A percentile compares a stretch with the other conserved stretches of the same genome.
phyloP scores from a whole-genome alignment of 2,888 invertebrate genomes.

The Stramonita haemastoma region DNA sequence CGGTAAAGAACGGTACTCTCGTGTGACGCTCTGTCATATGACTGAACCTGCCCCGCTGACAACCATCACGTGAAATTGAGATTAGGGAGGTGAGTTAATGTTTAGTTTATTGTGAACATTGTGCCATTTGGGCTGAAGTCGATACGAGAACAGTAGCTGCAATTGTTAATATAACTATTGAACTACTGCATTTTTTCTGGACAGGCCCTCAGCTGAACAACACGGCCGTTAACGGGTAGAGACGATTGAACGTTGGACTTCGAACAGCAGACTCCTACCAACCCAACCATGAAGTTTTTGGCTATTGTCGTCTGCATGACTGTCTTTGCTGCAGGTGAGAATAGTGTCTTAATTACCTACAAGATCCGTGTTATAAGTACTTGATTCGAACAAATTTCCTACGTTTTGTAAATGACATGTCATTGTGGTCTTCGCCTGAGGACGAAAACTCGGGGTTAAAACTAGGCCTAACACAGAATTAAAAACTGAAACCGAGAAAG shows the following conservation, averaged over 20 bases:
- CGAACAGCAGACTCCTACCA: neutral
- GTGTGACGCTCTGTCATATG: conserved; percentile 20
- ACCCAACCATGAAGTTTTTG: conserved; percentile 12
- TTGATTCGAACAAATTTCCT: too few species aligned
- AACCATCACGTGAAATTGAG: conserved; percentile 33
- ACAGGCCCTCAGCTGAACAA: neutral
- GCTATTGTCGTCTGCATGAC: neutral
- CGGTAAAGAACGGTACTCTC: neutral
- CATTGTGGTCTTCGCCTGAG: too few species aligned
- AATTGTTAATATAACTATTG: neutral
- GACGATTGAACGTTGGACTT: neutral
- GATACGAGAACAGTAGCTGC: neutral
- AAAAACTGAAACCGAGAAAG: too few species aligned
- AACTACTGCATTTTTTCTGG: neutral
- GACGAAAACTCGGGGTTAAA: too few species aligned
- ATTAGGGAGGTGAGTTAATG: neutral
- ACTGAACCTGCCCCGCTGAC: conserved; percentile 18
- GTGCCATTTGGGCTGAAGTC: neutral
- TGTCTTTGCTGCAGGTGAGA: conserved; percentile 13
- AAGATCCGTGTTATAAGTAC: too few species aligned
- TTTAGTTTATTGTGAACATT: neutral
- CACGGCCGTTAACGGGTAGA: neutral
- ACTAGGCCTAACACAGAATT: too few species aligned
- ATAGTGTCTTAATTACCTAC: too few species aligned
- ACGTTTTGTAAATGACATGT: too few species aligned